These are phyloP conservation scores for Indicator maculatus DNA, from an alignment of 2,113 vertebrate species.

Conservation along the genomic window DNA sequence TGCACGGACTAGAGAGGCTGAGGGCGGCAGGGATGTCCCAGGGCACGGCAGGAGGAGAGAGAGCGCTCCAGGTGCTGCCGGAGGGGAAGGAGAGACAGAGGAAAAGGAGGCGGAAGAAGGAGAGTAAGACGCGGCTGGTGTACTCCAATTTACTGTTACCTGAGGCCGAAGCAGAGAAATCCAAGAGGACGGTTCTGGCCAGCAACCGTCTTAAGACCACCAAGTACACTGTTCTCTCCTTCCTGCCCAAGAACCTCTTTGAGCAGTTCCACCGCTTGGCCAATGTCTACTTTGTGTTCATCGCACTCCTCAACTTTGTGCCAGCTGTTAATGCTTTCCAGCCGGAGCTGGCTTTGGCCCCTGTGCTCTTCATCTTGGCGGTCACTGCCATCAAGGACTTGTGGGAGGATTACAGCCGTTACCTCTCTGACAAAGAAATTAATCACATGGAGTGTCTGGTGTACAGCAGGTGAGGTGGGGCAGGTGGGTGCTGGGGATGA, in stretches of 20 bases:
- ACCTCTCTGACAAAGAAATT: constrained; percentile 92
- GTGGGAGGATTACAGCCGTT: constrained; percentile 96
- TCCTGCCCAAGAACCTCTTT: constrained; percentile 96
- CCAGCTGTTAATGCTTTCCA: constrained; percentile 94
- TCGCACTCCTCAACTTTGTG: constrained; percentile 93
- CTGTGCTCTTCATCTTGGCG: constrained; percentile 93
- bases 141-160: constrained; percentile 80
- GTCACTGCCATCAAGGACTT: constrained; percentile 96
- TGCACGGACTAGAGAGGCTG: neutral
- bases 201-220: constrained; percentile 94
- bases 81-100: constrained; percentile 72
- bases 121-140: constrained; percentile 80
- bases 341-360: constrained; percentile 91
- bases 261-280: constrained; percentile 96
- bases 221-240: constrained; percentile 94
- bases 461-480: constrained; percentile 85
- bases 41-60: constrained; percentile 67
- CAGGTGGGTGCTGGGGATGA: accelerated
- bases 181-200: constrained; percentile 64
- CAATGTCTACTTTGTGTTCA: constrained; percentile 97
- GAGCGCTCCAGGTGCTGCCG: constrained; percentile 71
- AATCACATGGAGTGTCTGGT: constrained; percentile 97
- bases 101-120: constrained; percentile 78
- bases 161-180: constrained; percentile 41
- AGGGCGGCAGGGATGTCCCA: constrained; percentile 76